phyloP scores from a whole-genome alignment of 2,113 vertebrate genomes.

The Oryzias woworae region DNA sequence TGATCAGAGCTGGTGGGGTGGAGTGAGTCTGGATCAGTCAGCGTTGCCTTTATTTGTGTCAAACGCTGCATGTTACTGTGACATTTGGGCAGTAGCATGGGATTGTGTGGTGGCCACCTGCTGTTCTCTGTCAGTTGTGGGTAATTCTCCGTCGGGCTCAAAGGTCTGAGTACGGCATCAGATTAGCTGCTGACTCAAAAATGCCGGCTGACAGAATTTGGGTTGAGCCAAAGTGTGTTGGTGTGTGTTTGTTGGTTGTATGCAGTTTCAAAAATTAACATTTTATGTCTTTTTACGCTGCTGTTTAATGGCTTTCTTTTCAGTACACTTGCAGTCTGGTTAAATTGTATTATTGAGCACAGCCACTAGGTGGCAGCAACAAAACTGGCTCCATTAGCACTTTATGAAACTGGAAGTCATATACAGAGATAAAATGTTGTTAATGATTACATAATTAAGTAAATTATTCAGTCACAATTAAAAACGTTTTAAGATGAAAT shows the following conservation, averaged over 20 bases:
- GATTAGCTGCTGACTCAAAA: slow-evolving; percentile 51
- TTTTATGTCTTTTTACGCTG: no score
- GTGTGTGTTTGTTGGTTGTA: slow-evolving; percentile 5
- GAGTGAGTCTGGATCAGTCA: no score
- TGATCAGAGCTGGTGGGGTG: no score
- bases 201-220: slow-evolving; percentile 54
- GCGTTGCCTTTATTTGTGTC: neutral
- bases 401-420: no score
- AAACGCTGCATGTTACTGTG: slow-evolving; percentile 5
- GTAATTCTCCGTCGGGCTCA: slow-evolving; percentile 37
- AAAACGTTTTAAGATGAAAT: no score
- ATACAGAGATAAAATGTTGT: no score
- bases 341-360: neutral
- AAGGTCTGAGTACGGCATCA: slow-evolving; percentile 39
- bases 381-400: no score
- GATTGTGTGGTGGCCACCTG: slow-evolving; percentile 54
- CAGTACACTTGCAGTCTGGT: neutral
- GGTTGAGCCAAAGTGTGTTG: slow-evolving; percentile 1
- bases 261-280: neutral
- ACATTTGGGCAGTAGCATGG: slow-evolving; percentile 37
- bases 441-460: no score
- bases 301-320: neutral
- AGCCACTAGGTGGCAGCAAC: no score
- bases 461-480: no score
- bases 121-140: slow-evolving; percentile 15